Conservation (phyloP, 2,797 vertebrate species). For the Argya squamiceps region DNA sequence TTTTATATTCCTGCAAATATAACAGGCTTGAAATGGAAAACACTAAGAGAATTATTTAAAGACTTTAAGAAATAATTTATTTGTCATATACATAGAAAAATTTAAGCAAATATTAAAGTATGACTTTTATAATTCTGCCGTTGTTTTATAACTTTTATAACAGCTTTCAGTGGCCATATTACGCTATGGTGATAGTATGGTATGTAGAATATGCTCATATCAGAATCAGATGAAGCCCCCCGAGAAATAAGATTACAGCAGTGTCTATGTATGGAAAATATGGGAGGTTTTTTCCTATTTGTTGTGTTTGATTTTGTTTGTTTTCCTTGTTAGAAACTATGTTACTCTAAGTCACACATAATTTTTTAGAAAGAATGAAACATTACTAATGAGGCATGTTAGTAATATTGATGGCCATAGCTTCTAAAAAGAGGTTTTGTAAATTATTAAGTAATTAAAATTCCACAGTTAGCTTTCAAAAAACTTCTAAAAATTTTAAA, state of each 20-base stretch:
- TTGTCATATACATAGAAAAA: background rate
- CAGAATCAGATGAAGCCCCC: background rate
- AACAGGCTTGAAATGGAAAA: background rate
- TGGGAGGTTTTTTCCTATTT: accelerated
- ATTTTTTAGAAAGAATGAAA: background rate
- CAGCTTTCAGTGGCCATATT: background rate
- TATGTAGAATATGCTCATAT: background rate
- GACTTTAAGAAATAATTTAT: background rate
- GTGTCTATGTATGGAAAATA: background rate
- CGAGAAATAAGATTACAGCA: background rate
- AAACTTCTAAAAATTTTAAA: background rate
- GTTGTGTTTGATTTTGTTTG: background rate
- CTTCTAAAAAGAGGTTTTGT: background rate
- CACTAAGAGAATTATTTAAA: background rate
- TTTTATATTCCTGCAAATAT: background rate
- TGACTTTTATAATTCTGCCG: background rate
- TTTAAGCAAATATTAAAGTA: background rate
- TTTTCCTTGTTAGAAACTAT: background rate
- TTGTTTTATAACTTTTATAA: background rate
- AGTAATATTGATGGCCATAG: background rate
- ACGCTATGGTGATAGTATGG: background rate
- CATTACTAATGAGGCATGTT: background rate
- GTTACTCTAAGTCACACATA: background rate
- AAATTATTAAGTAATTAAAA: background rate
- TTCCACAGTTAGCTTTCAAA: background rate